Evolutionary conservation across 2,888 invertebrate genomes (phyloP).

Genomic region (Xylophagus ater): DNA sequence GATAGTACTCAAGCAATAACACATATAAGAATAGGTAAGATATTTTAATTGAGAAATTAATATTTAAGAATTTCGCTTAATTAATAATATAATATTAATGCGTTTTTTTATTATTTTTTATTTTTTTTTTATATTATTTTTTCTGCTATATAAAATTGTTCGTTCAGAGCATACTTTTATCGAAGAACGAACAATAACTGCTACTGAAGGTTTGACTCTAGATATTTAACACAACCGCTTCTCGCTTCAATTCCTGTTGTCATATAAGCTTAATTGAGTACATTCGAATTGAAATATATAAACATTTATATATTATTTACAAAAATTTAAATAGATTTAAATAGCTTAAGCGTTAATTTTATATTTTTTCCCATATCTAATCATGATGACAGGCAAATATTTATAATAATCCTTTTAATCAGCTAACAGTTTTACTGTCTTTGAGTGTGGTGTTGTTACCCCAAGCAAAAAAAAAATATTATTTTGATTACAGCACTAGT

Average conservation of each 20-base stretch:
- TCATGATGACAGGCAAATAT: too few relatives aligned
- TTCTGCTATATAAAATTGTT: constrained; percentile 12
- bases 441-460: too few relatives aligned
- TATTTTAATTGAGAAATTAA: constrained; percentile 1
- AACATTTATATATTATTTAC: too few relatives aligned
- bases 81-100: too few relatives aligned
- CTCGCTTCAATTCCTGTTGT: constrained; percentile 26
- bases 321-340: too few relatives aligned
- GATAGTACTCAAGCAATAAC: constrained; percentile 36
- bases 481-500: too few relatives aligned
- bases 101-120: constrained; percentile 19
- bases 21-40: constrained; percentile 37
- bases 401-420: too few relatives aligned
- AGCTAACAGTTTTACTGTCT: too few relatives aligned
- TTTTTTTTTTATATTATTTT: constrained; percentile 8
- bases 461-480: too few relatives aligned
- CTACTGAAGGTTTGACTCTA: constrained; percentile 37
- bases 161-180: constrained; percentile 35
- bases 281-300: too few relatives aligned
- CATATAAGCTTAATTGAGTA: constrained; percentile 30
- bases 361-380: too few relatives aligned
- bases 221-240: constrained; percentile 24
- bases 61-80: neutral
- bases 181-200: constrained; percentile 37
- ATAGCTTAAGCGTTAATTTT: too few relatives aligned